A percentile compares a stretch with the other conserved stretches of the same genome.
Conservation (phyloP, 2,888 invertebrate species). For the Amblyjoppa proteus region DNA sequence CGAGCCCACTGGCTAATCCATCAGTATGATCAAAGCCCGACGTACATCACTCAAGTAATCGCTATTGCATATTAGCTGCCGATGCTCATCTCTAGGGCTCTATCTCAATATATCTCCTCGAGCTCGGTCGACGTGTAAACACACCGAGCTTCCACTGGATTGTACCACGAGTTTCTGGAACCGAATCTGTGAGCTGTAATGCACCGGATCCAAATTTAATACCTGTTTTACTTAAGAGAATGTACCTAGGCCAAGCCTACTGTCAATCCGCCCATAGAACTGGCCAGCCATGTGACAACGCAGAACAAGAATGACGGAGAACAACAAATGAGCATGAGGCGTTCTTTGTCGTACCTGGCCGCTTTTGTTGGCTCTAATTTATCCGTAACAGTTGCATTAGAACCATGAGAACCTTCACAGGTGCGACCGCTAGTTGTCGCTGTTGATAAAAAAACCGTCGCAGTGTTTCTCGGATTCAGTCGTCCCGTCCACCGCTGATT, state of each 20-base stretch:
- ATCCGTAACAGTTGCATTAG: background rate
- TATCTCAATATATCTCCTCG: constrained; percentile 20
- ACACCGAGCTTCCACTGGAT: constrained; percentile 15
- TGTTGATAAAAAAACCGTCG: background rate
- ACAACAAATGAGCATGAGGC: background rate
- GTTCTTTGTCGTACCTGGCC: background rate
- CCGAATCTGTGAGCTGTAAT: constrained; percentile 4
- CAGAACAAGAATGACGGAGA: too few species aligned
- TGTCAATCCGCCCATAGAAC: background rate
- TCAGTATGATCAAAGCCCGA: constrained; percentile 76
- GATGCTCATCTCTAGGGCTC: constrained; percentile 34
- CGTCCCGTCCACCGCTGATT: background rate
- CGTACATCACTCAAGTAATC: constrained; percentile 68
- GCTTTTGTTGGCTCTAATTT: background rate
- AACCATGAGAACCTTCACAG: background rate
- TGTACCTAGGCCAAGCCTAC: too few species aligned
- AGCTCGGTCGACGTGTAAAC: constrained; percentile 18
- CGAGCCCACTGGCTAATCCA: constrained; percentile 71
- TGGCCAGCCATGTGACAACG: background rate
- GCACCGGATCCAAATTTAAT: constrained; percentile 11
- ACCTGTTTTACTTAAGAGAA: background rate
- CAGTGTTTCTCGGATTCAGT: background rate
- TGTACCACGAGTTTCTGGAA: constrained; percentile 16
- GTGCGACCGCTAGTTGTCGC: background rate
- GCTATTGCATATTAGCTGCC: constrained; percentile 59